These are phyloP conservation scores for Drosophila willistoni DNA, from an alignment of 1,140 invertebrate species.

Conservation along the genomic window DNA sequence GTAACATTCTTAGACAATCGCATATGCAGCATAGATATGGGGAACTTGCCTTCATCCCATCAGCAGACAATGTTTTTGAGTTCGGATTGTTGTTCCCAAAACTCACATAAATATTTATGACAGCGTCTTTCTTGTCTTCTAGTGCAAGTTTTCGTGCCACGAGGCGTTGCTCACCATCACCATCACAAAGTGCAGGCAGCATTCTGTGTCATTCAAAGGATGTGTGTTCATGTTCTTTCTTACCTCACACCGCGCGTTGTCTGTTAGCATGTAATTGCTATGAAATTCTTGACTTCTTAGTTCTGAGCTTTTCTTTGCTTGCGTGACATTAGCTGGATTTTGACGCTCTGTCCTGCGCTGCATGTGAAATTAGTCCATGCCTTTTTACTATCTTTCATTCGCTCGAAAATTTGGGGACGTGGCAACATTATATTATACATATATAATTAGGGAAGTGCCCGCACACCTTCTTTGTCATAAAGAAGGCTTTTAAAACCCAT, in stretches of 20 bases:
- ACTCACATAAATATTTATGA: slow-evolving; percentile 83
- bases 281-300: slow-evolving; percentile 68
- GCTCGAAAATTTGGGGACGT: background rate
- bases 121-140: slow-evolving; percentile 71
- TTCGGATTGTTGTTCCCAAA: slow-evolving; percentile 76
- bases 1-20: slow-evolving; percentile 72
- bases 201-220: slow-evolving; percentile 77
- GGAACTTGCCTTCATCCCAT: slow-evolving; percentile 2
- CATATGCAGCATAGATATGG: slow-evolving; percentile 60
- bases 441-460: slow-evolving; percentile 76
- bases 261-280: slow-evolving; percentile 65
- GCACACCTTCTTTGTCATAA: slow-evolving; percentile 18
- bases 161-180: slow-evolving; percentile 58
- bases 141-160: slow-evolving; percentile 57
- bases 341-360: slow-evolving; percentile 70
- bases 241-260: background rate
- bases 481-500: slow-evolving; percentile 19
- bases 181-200: slow-evolving; percentile 52
- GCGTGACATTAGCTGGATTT: slow-evolving; percentile 78
- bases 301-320: slow-evolving; percentile 68
- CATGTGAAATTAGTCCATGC: slow-evolving; percentile 77
- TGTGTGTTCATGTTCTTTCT: slow-evolving; percentile 23
- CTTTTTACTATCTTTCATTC: slow-evolving; percentile 1
- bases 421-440: slow-evolving; percentile 64
- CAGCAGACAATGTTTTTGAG: slow-evolving; percentile 41